Percentiles rank a stretch among this genome's conserved stretches.
phyloP scores from a whole-genome alignment of 2,888 invertebrate genomes.

The Anagyrus pseudococci region DNA sequence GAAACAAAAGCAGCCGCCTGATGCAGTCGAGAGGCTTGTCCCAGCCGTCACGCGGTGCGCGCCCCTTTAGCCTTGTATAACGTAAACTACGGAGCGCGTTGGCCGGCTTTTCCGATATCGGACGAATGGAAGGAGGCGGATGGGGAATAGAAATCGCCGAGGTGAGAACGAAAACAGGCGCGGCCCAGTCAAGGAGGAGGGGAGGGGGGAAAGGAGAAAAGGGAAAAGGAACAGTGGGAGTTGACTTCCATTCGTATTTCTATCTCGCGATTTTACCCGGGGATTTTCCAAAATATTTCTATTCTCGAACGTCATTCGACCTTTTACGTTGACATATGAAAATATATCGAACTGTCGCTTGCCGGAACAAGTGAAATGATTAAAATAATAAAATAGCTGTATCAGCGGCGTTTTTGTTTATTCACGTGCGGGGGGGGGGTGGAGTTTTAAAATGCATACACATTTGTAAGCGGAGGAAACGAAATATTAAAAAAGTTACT shows the following conservation, averaged over 20 bases:
- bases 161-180: constrained; percentile 12
- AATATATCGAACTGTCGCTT: constrained; percentile 2
- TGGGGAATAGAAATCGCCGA: constrained; percentile 17
- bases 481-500: too few relatives aligned
- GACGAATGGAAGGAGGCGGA: neutral
- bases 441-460: neutral
- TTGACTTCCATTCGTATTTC: constrained; percentile 12
- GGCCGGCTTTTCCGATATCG: constrained; percentile 3
- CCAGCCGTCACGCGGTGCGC: neutral
- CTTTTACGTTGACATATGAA: constrained; percentile 11
- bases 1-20: neutral
- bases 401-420: neutral
- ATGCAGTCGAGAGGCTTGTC: neutral
- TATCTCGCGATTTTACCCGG: constrained; percentile 4
- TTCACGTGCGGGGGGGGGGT: neutral
- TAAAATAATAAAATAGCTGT: neutral
- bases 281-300: constrained; percentile 15
- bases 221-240: neutral
- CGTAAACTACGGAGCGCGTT: constrained; percentile 14
- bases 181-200: too few relatives aligned
- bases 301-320: constrained; percentile 1
- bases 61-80: constrained; percentile 6
- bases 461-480: too few relatives aligned
- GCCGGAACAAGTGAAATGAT: neutral
- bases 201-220: too few relatives aligned